A percentile compares a stretch with the other conserved stretches of the same genome.
Conservation (phyloP, 2,797 vertebrate genomes). For the Gymnothorax javanicus region DNA sequence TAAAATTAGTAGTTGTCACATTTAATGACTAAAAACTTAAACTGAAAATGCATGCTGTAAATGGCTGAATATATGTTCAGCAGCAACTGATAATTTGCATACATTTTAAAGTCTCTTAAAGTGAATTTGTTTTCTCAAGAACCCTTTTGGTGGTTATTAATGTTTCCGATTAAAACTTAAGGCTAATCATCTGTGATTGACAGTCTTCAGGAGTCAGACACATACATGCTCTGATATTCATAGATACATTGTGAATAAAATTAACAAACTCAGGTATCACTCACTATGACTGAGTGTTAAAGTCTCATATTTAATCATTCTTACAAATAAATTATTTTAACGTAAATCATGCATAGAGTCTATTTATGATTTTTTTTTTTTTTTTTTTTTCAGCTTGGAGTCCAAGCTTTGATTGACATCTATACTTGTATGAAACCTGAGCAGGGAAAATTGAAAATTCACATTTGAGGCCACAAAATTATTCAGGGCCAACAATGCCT, state of each 20-base stretch:
- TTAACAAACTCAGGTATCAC: neutral
- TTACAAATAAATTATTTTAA: neutral
- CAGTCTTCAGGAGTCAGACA: neutral
- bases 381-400: neutral
- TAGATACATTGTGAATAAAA: neutral
- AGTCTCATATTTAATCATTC: neutral
- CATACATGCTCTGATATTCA: neutral
- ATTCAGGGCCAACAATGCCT: neutral
- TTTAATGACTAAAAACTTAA: neutral
- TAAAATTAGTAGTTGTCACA: neutral
- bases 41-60: neutral
- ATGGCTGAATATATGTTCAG: neutral
- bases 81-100: neutral
- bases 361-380: too few species aligned
- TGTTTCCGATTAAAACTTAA: neutral
- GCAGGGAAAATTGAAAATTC: neutral
- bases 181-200: neutral
- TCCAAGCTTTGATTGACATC: neutral
- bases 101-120: neutral
- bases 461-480: neutral
- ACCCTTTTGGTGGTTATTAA: neutral
- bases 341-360: neutral
- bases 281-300: neutral
- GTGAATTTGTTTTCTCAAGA: neutral
- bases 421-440: neutral